Base-by-base conservation (phyloP, 1,140 invertebrate species). In the Idris sp. region DNA sequence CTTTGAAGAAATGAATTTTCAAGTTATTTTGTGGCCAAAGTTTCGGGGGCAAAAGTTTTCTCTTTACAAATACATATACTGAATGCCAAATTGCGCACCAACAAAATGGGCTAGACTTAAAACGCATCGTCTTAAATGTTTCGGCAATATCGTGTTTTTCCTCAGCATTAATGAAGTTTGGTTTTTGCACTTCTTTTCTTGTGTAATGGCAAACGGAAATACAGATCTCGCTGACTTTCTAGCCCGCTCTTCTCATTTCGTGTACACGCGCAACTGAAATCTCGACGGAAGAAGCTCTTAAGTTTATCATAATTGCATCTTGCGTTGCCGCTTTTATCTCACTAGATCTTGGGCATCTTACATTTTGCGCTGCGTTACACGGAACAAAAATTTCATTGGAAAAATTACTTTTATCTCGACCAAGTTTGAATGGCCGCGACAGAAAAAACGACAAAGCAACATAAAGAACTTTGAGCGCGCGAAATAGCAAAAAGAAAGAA, bases 271-370 rank as follows among this genome's bases (percentile, higher is more conserved):
- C 19, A n/a, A 46, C 40, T 67, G 49, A 76, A 76, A 76, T 59
- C 67, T 75, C 74, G 49, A 64, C 62, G 72, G 76, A 83, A 83
- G 76, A 79, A 78, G 79, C 75, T 78, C 69, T 77, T 69, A 74
- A 67, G 78, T 83, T 84, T 84, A 84, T 84, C 81, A 82, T 85
- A 85, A 85, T 85, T 83, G 81, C 82, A 84, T 85, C 81, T 84
- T 41, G 58, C 71, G 74, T 76, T 77, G 73, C 73, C 26, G 15
- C 49, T 33, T 48, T 67, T 51, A 30, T 71, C 56, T 54, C 19
- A 15, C 48, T 41, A 41, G 31, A 71, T 71, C 67, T 54, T 48
- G n/a, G n/a, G 28, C 49, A 25, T 56, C 65, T 74, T 54, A 31
- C 43, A 41, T 65, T 62, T 67, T 56, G 40, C 54, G 44, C 22